A percentile compares a stretch with the other conserved stretches of the same genome.
phyloP scores from a whole-genome alignment of 2,797 vertebrate genomes.

The Gadopsis marmoratus region DNA sequence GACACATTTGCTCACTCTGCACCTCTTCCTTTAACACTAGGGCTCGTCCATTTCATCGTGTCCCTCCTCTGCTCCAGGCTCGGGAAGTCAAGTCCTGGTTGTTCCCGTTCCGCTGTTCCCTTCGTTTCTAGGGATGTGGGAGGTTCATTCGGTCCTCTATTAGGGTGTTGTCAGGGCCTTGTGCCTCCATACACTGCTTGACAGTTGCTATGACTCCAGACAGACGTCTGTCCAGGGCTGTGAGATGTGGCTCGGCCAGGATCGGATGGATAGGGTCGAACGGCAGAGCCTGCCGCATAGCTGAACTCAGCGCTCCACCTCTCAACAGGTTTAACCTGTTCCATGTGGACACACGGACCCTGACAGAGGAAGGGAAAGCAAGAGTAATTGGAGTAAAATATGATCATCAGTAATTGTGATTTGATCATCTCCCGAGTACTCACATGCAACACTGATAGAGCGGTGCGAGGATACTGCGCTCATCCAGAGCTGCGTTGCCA shows the following conservation, averaged over 20 bases:
- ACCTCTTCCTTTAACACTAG: constrained; percentile 4
- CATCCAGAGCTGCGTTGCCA: constrained; percentile 94
- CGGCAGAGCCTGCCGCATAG: constrained; percentile 90
- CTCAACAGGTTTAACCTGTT: constrained; percentile 94
- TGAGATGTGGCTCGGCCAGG: constrained; percentile 90
- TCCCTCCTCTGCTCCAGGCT: constrained; percentile 19
- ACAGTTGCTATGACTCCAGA: constrained; percentile 91
- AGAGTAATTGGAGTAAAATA: not conserved
- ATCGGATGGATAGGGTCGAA: constrained; percentile 93
- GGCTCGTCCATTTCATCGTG: constrained; percentile 9
- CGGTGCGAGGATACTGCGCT: constrained; percentile 97
- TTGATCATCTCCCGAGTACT: constrained; percentile 75
- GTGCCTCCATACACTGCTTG: constrained; percentile 95
- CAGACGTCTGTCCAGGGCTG: constrained; percentile 93
- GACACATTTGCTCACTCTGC: constrained; percentile 13
- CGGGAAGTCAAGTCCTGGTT: constrained; percentile 23
- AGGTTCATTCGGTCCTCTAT: constrained; percentile 98
- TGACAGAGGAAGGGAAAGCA: constrained; percentile 61
- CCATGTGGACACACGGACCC: constrained; percentile 97
- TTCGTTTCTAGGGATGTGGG: constrained; percentile 89
- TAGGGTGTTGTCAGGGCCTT: constrained; percentile 91
- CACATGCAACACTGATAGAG: constrained; percentile 99
- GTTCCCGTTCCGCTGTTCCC: not conserved
- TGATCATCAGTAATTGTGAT: not conserved
- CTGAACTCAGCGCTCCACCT: constrained; percentile 90